phyloP scores from a whole-genome alignment of 1,140 invertebrate genomes.

The Parasteatoda tepidariorum region DNA sequence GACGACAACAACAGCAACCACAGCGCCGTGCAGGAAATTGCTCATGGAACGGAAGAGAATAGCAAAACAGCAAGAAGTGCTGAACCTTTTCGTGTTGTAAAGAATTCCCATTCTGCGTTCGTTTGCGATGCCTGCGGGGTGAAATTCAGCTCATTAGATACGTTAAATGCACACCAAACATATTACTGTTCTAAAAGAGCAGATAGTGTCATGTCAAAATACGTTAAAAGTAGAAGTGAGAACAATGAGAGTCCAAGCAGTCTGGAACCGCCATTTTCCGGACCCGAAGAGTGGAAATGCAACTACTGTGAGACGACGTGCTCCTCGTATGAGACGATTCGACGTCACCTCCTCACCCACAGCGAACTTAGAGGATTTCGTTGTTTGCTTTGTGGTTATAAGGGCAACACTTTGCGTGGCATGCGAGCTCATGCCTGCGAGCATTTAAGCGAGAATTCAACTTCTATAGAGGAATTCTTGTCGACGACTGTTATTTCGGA shows the following conservation, averaged over 20 bases:
- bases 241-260: not conserved
- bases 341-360: constrained; percentile 81
- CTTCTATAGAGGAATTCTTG: constrained; percentile 89
- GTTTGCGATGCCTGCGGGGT: constrained; percentile 94
- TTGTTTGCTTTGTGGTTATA: constrained; percentile 94
- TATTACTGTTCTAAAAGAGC: constrained; percentile 86
- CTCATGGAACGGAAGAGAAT: not conserved
- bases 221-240: not conserved
- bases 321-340: constrained; percentile 73
- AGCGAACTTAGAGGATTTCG: constrained; percentile 87
- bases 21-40: not conserved
- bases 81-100: not conserved
- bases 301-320: constrained; percentile 89
- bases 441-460: constrained; percentile 86
- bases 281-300: constrained; percentile 76
- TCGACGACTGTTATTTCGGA: constrained; percentile 75
- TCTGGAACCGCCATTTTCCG: constrained; percentile 19
- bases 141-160: constrained; percentile 93
- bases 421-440: constrained; percentile 98
- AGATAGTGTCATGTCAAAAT: constrained; percentile 37
- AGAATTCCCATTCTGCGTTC: constrained; percentile 66
- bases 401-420: constrained; percentile 91
- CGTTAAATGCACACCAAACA: constrained; percentile 91
- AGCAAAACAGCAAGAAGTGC: not conserved
- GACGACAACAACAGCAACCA: constrained; percentile 49